Base-by-base conservation (phyloP, 2,797 vertebrate species). In the Phataginus tricuspis region DNA sequence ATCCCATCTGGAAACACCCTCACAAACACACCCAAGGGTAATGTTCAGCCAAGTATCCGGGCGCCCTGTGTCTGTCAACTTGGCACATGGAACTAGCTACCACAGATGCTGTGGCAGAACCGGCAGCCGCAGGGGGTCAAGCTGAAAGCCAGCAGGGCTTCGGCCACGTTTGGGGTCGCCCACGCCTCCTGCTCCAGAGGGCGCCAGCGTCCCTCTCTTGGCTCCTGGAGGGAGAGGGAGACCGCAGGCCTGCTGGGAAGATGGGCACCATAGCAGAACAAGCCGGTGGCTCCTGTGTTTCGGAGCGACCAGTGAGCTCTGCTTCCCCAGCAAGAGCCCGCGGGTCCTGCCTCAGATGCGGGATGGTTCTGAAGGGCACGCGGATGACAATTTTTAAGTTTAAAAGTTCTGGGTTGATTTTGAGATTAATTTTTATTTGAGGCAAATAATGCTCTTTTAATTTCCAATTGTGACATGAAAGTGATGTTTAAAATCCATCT, bases 51-150 rank as follows among this genome's bases (percentile, higher is more conserved):
- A 31, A 18, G 19, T 74, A 31, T 5, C 42, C 18, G 71, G 42
- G 27, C 15, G 31, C 15, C 27, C 42, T 49, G 71, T 74, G 42
- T 15, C 77, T 29, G 77, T 59, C 55, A 61, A 13, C 27, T 19
- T 31, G 79, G 63, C 27, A 42, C 39, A n/a, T 31, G 63, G 45
- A 63, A 63, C 45, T 13, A 45, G 10, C 57, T n/a, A 31, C 21
- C 39, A 4, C 6, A 2, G 57, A 39, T 66, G 8, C 8, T 3
- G 45, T 5, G 16, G 71, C 66, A 59, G 31, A 37, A 11, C 31
- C 13, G 39, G 45, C 9, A 4, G 34, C 57, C 19, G 11, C 45
- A 11, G 45, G 3, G 0, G 37, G 25, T 15, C 0, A 8, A 68
- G 51, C 64, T 10, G 7, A 15, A 34, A 80, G 61, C 27, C 4